Evolutionary conservation across 2,888 invertebrate species (phyloP).

Genomic region (Lithophane leautieri): DNA sequence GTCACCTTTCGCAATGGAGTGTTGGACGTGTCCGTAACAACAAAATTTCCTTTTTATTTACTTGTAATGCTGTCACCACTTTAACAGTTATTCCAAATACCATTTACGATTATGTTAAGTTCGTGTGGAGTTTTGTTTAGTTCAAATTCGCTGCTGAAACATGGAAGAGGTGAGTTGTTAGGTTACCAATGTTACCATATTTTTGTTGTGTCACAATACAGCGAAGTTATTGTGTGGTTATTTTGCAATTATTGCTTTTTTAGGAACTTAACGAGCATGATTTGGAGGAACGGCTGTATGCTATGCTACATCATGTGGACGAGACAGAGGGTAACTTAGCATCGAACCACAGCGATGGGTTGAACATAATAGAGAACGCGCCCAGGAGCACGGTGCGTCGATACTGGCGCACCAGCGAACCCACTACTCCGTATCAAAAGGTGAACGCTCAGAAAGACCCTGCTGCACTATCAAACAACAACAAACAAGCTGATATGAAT

Average conservation of each 20-base stretch:
- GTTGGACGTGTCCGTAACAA: conserved; percentile 86
- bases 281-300: conserved; percentile 86
- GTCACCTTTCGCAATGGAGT: conserved; percentile 83
- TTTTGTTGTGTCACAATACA: conserved; percentile 83
- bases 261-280: conserved; percentile 89
- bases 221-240: conserved; percentile 68
- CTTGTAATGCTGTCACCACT: conserved; percentile 84
- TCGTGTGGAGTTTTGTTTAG: conserved; percentile 82
- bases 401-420: conserved; percentile 83
- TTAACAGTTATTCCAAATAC: conserved; percentile 79
- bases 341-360: conserved; percentile 70
- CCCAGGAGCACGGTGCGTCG: conserved; percentile 81
- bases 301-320: conserved; percentile 87
- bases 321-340: conserved; percentile 79
- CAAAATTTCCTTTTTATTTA: conserved; percentile 83
- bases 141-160: conserved; percentile 83
- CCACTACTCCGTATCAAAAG: conserved; percentile 76
- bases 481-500: conserved; percentile 54
- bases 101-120: conserved; percentile 87
- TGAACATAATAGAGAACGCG: conserved; percentile 72
- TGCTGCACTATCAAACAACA: conserved; percentile 55
- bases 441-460: conserved; percentile 73
- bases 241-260: conserved; percentile 77
- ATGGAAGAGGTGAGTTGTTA: conserved; percentile 87
- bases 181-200: conserved; percentile 76